Evolutionary conservation across 2,113 vertebrate species (phyloP), one percentile per base, ranked within the genome.

Genomic region (Neomonachus schauinslandi): DNA sequence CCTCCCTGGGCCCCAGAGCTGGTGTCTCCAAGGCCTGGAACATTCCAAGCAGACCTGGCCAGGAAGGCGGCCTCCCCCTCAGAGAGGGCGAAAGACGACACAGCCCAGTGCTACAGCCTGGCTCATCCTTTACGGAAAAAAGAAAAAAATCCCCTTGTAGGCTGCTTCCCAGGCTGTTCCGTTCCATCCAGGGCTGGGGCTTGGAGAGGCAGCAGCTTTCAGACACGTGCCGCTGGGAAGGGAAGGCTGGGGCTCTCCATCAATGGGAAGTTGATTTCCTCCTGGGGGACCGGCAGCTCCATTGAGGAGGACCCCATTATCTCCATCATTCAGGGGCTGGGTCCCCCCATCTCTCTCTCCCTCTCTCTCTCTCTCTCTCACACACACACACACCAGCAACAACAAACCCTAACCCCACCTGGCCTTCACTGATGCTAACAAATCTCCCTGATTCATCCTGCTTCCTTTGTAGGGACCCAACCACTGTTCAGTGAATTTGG

Each of bases 41-140:
- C 42, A 11, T 49, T 80, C 83, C 65, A 36, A n/a, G 69, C 21
- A 79, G 84, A 39, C 63, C 65, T 77, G 84, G 69, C 71, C 63
- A 76, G 91, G 91, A 63, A 89, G 92, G 59, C 24, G 36, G 5
- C 7, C 36, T 31, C 19, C n/a, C 7, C 33, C 82, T 22, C 36
- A 8, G 61, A 12, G 42, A 42, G 31, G 65, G 53, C 72, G n/a
- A 2, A 33, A 26, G 84, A 21, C 26, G 8, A n/a, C 96, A 61
- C 91, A 94, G 87, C 96, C 96, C 86, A 8, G 95, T 14, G 83
- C 95, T 97, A 90, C 69, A 91, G 89, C 97, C 97, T 95, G 97
- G 93, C 97, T 89, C 49, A 8, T 92, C 96, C 94, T 88, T 26
- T 59, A 95, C 26, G 61, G 72, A 72, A 67, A 63, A 31, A 85